Evolutionary conservation across 2,888 invertebrate genomes (phyloP), one percentile per base, ranked within the genome.

Genomic region (Stictocephala bisonia): DNA sequence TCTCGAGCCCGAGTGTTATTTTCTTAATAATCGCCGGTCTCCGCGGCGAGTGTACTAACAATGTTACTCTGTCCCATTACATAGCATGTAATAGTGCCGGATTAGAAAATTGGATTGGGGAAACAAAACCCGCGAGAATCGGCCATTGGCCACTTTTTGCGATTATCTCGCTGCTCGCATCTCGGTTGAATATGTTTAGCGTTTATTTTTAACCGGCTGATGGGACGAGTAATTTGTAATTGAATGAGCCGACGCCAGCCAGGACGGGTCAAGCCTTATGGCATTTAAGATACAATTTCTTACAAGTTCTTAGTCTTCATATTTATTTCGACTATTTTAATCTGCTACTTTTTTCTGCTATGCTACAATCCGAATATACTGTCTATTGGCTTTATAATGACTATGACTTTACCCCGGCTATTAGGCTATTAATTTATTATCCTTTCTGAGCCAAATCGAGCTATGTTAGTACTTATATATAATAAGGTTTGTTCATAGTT

Each of bases 171-270:
- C 1, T 29, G n/a, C 18, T 35, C 2, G 13, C 22, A 35, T 22
- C 27, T 29, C 60, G 60, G 60, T 35, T 60, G 60, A 60, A 60
- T 60, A 60, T 60, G 60, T 60, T n/a, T 44, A 60, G 60, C 60
- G 60, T 60, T 60, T 60, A 60, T 60, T 60, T 60, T 60, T 60
- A 60, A 60, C 60, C 60, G 35, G 60, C 22, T 60, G 60, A 60
- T 60, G 60, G 35, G 60, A 35, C 35, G 53, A 31, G 4, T 15
- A 22, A 7, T 60, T 35, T 35, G 31, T 60, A 35, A 60, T 35
- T 60, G 35, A 35, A 31, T 24, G 35, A n/a, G 35, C 2, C 35
- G 60, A 31, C 60, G 60, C 60, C 60, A 60, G 31, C 3, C n/a
- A n/a, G n/a, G n/a, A n/a, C n/a, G n/a, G n/a, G n/a, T n/a, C n/a